A percentile compares a stretch with the other conserved stretches of the same genome.
phyloP scores from a whole-genome alignment of 2,113 vertebrate genomes.

The Nannobrachium achirus region DNA sequence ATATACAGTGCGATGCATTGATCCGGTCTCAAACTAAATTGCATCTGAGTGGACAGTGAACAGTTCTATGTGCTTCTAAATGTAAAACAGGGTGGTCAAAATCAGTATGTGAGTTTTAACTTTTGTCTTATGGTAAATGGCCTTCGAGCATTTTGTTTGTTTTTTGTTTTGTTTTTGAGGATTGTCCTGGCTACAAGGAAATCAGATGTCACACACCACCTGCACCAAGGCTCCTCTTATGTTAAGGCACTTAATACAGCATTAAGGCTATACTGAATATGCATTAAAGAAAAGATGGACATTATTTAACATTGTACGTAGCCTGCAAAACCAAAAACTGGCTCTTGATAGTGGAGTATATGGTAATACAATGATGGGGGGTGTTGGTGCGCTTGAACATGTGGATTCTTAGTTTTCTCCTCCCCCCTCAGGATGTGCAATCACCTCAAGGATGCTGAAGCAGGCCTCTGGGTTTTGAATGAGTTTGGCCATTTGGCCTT shows the following conservation, averaged over 20 bases:
- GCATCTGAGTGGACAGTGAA: constrained; percentile 11
- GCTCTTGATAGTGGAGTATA: constrained; percentile 44
- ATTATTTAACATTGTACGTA: constrained; percentile 42
- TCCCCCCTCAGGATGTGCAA: constrained; percentile 62
- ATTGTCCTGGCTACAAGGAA: constrained; percentile 44
- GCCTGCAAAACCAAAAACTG: constrained; percentile 72
- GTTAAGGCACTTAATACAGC: constrained; percentile 67
- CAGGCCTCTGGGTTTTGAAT: constrained; percentile 50
- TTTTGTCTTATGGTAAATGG: constrained; percentile 51
- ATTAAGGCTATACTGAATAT: constrained; percentile 60
- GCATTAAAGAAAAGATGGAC: constrained; percentile 58
- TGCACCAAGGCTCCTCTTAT: constrained; percentile 25
- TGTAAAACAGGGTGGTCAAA: constrained; percentile 58
- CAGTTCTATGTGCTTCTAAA: constrained; percentile 32
- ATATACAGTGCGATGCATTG: constrained; percentile 3
- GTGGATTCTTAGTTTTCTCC: constrained; percentile 32
- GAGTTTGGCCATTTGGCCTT: constrained; percentile 22
- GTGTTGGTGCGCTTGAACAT: constrained; percentile 35
- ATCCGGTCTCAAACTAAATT: constrained; percentile 8
- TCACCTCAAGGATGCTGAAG: constrained; percentile 62
- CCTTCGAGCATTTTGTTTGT: constrained; percentile 4
- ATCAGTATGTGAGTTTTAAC: constrained; percentile 36
- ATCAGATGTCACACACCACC: constrained; percentile 29
- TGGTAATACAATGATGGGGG: constrained; percentile 39
- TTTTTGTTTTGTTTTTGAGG: constrained; percentile 24